Base-by-base conservation (phyloP, 2,797 vertebrate species). In the Epinephelus malabaricus region DNA sequence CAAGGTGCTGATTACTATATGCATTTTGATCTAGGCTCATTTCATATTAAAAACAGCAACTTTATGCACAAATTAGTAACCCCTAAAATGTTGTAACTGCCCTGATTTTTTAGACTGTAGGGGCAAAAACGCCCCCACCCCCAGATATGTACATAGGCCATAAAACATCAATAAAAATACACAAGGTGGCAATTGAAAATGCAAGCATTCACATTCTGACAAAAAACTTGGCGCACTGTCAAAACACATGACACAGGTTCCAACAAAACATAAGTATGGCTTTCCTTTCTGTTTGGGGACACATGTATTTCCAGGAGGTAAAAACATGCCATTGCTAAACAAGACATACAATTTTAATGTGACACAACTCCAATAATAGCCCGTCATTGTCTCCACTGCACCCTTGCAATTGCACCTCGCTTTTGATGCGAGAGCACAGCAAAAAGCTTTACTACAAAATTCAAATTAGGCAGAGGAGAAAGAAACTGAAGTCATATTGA, bases 381-480 rank as follows among this genome's bases (percentile, higher is more conserved):
- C 34, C 1, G 1, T 17, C 45, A 47, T 13, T 15, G n/a, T 38
- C 19, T 76, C 65, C 30, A 54, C 61, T 73, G 56, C 54, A 62
- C 27, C 11, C 25, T 50, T 46, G 17, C 10, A 43, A 63, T 13
- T 59, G 38, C 13, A n/a, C 51, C 71, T 73, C 6, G 0, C 11
- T 23, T 67, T 69, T 76, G 19, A 69, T 73, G 74, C 40, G 64
- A 76, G 73, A 40, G 64, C 38, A 72, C 17, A 6, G 18, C 3
- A 77, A 75, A 86, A 81, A 30, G 8, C 18, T 78, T 69, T 18
- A 40, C 18, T 18, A 47, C 67, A 43, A 75, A 79, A 76, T 55
- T 81, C 9, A 61, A 78, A 82, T 74, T 50, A 78, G 34, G 23
- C 59, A 61, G 19, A 73, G 51, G 54, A 71, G 65, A 77, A 80